Conservation (phyloP, 2,888 invertebrate genomes). For the Liodrosophila aerea region DNA sequence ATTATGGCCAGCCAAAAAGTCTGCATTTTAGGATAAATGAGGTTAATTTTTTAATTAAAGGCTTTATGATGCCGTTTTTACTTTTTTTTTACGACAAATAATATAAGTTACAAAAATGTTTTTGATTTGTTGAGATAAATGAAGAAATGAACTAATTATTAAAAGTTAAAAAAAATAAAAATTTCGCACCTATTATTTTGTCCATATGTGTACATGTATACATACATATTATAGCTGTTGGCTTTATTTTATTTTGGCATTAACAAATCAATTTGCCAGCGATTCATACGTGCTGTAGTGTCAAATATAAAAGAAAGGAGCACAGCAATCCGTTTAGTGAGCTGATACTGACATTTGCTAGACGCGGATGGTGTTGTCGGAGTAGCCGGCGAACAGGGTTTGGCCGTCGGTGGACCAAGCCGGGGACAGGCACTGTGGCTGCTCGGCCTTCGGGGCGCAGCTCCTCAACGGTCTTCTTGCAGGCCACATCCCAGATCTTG, state of each 20-base stretch:
- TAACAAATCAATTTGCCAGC: constrained; percentile 57
- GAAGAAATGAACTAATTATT: no score
- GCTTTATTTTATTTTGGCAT: constrained; percentile 45
- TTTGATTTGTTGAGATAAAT: no score
- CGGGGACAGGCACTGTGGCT: constrained; percentile 97
- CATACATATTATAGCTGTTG: constrained; percentile 37
- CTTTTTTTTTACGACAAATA: no score
- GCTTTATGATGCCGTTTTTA: no score
- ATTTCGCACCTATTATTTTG: no score
- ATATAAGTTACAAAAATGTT: no score
- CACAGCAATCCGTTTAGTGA: constrained; percentile 84
- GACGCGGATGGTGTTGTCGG: constrained; percentile 98
- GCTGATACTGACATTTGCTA: constrained; percentile 98
- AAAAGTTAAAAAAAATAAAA: constrained; percentile 8
- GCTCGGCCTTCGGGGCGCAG: constrained; percentile 97
- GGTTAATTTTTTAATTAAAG: no score
- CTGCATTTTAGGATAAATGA: no score
- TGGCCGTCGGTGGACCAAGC: constrained; percentile 99
- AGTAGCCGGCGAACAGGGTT: constrained; percentile 99
- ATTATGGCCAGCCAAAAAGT: no score
- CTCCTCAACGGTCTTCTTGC: constrained; percentile 99
- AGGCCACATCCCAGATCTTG: constrained; percentile 99
- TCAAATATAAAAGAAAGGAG: constrained; percentile 33
- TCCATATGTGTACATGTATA: no score
- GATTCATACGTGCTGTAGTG: constrained; percentile 40